Evolutionary conservation across 1,140 invertebrate species (phyloP).

Genomic region (Lasioglossum albipes): DNA sequence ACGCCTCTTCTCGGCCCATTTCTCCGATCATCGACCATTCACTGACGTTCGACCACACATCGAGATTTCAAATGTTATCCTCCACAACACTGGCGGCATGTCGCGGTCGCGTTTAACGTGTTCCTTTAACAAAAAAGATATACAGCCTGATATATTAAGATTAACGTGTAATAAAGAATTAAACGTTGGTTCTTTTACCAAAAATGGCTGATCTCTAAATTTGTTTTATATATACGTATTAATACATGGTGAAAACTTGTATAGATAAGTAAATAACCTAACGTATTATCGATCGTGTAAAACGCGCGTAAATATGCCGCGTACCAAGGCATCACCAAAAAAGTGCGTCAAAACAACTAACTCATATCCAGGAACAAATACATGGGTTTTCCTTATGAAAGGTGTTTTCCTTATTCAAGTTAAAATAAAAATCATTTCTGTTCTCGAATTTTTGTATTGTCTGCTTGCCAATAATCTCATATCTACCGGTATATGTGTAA

Average conservation of each 20-base stretch:
- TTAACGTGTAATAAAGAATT: slow-evolving; percentile 30
- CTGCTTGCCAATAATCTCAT: not conserved
- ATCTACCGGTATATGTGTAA: not conserved
- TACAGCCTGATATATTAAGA: slow-evolving; percentile 16
- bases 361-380: slow-evolving; percentile 78
- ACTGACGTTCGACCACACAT: slow-evolving; percentile 37
- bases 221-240: slow-evolving; percentile 20
- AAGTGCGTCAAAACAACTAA: slow-evolving; percentile 80
- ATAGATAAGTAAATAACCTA: slow-evolving; percentile 46
- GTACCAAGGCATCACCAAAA: slow-evolving; percentile 81
- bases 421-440: not conserved
- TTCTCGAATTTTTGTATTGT: not conserved
- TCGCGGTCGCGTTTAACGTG: slow-evolving; percentile 39
- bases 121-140: slow-evolving; percentile 22
- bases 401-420: slow-evolving; percentile 73
- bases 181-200: slow-evolving; percentile 38
- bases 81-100: slow-evolving; percentile 41
- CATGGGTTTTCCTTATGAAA: slow-evolving; percentile 85
- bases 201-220: slow-evolving; percentile 69
- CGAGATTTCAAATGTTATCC: slow-evolving; percentile 44
- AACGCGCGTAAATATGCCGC: slow-evolving; percentile 76
- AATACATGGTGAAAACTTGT: slow-evolving; percentile 33
- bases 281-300: slow-evolving; percentile 22
- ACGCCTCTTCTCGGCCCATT: slow-evolving; percentile 31
- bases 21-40: slow-evolving; percentile 44